These are phyloP conservation scores for Eumaeus atala DNA, from an alignment of 1,140 invertebrate genomes.

Conservation along the genomic window DNA sequence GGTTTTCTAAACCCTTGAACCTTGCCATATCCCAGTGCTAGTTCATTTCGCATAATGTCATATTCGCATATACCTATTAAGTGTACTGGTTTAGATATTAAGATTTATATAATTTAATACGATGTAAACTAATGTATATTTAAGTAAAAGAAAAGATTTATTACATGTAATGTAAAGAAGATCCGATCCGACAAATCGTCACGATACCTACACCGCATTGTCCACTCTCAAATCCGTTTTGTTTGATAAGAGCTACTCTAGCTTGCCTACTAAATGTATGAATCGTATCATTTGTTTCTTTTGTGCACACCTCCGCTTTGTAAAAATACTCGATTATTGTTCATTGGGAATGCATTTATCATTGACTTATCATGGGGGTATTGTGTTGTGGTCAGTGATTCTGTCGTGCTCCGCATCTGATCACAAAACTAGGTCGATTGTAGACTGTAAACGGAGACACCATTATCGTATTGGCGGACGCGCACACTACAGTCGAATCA, in stretches of 20 bases:
- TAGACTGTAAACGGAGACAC: conserved; percentile 53
- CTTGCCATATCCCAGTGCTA: too few relatives aligned
- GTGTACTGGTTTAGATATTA: neutral
- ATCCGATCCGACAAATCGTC: conserved; percentile 18
- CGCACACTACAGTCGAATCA: too few relatives aligned
- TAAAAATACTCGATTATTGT: conserved; percentile 56
- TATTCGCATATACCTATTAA: too few relatives aligned
- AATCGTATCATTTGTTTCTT: conserved; percentile 63
- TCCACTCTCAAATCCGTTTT: conserved; percentile 64
- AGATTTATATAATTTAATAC: too few relatives aligned
- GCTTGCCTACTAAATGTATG: conserved; percentile 52
- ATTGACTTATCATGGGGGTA: conserved; percentile 44
- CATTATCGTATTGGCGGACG: conserved; percentile 32
- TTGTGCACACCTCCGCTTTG: conserved; percentile 57
- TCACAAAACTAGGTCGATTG: conserved; percentile 51
- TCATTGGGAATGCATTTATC: conserved; percentile 46
- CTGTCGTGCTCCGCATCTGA: conserved; percentile 43
- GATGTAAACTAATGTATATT: too few relatives aligned
- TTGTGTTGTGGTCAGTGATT: conserved; percentile 46
- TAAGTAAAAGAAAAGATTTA: neutral
- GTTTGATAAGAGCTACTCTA: conserved; percentile 66
- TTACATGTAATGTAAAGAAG: conserved; percentile 3
- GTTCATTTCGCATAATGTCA: too few relatives aligned
- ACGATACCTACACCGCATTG: conserved; percentile 55
- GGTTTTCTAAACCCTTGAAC: too few relatives aligned